These are phyloP conservation scores for Tuberolachnus salignus DNA, from an alignment of 2,888 invertebrate species.

Conservation along the genomic window DNA sequence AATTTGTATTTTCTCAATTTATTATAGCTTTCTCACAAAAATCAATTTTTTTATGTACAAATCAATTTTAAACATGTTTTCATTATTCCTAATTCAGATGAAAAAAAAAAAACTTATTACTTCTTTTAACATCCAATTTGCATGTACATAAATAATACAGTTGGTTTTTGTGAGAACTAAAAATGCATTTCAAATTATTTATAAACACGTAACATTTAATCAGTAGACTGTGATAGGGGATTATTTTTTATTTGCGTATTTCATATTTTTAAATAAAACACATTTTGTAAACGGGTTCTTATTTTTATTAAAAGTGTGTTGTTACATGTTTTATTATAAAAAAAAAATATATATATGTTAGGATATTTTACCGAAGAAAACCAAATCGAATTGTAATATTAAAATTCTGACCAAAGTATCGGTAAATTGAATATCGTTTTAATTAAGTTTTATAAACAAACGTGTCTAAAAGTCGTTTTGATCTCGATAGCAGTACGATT, in stretches of 20 bases:
- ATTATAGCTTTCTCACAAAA: constrained; percentile 1
- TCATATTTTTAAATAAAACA: constrained; percentile 51
- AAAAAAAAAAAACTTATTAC: not conserved
- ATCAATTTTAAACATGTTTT: too few relatives aligned
- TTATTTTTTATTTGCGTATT: constrained; percentile 34
- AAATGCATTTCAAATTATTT: constrained; percentile 1
- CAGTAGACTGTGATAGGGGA: constrained; percentile 52
- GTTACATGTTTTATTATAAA: too few relatives aligned
- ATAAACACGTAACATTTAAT: constrained; percentile 6
- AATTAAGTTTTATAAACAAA: too few relatives aligned
- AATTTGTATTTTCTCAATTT: constrained; percentile 42
- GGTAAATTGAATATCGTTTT: too few relatives aligned
- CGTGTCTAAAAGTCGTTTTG: too few relatives aligned
- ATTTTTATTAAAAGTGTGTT: not conserved
- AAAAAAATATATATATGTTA: too few relatives aligned
- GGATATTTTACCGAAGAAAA: too few relatives aligned
- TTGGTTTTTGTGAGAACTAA: constrained; percentile 24
- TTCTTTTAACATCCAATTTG: not conserved
- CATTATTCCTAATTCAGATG: not conserved
- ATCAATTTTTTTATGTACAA: constrained; percentile 9
- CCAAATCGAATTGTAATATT: too few relatives aligned
- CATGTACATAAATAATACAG: not conserved
- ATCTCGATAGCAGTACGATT: too few relatives aligned
- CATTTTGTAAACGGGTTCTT: constrained; percentile 20
- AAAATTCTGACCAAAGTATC: too few relatives aligned